Evolutionary conservation across 2,797 vertebrate species (phyloP).

Genomic region (Pangasius sanitwongsei): DNA sequence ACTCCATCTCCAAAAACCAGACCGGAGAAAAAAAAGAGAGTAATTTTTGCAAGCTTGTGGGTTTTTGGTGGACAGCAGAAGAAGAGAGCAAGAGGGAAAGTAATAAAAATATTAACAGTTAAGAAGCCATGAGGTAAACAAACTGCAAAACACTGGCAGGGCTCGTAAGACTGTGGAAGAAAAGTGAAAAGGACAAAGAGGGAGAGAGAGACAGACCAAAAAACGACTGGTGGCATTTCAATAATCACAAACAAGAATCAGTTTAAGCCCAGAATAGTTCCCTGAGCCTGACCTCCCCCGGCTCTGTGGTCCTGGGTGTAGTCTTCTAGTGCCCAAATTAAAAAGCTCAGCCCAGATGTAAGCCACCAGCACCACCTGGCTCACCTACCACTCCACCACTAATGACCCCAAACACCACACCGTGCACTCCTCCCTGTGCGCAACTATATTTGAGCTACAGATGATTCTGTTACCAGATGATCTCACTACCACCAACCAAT

Average conservation of each 20-base stretch:
- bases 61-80: slow-evolving; percentile 19
- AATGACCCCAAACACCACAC: slow-evolving; percentile 21
- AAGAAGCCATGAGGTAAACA: slow-evolving; percentile 19
- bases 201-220: not conserved
- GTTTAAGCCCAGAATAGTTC: slow-evolving; percentile 60
- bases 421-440: not conserved
- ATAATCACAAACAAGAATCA: slow-evolving; percentile 20
- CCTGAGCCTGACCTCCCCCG: slow-evolving; percentile 59
- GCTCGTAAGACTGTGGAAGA: not conserved
- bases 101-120: slow-evolving; percentile 14
- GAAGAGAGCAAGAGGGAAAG: not conserved
- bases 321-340: slow-evolving; percentile 40
- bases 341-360: slow-evolving; percentile 16
- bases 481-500: not conserved
- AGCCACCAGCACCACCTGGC: slow-evolving; percentile 40
- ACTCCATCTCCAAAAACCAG: slow-evolving; percentile 64
- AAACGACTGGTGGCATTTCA: not conserved
- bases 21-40: slow-evolving; percentile 50
- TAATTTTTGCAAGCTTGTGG: slow-evolving; percentile 49
- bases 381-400: slow-evolving; percentile 15
- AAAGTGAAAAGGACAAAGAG: slow-evolving; percentile 2
- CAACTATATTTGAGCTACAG: not conserved
- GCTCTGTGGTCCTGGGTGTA: slow-evolving; percentile 60
- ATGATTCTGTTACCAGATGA: slow-evolving; percentile 18
- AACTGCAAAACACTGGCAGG: not conserved